A percentile compares a stretch with the other conserved stretches of the same genome.
Conservation (phyloP, 1,140 invertebrate species). For the Gonatopus flavifemur region DNA sequence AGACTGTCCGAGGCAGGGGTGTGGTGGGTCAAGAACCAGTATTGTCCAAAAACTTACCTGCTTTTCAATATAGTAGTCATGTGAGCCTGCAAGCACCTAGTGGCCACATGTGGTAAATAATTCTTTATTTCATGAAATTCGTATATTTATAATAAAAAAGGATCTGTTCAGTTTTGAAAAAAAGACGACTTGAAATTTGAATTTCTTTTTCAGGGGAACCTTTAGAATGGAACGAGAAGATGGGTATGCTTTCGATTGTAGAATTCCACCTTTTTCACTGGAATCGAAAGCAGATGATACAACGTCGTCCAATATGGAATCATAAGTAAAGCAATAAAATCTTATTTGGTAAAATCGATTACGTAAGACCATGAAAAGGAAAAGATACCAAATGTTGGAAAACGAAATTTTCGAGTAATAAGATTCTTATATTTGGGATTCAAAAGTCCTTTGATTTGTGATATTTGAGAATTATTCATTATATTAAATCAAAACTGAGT, state of each 20-base stretch:
- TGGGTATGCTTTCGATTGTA: slow-evolving; percentile 92
- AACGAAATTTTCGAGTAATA: too few species aligned
- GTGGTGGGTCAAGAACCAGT: slow-evolving; percentile 96
- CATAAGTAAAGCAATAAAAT: background rate
- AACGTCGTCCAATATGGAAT: slow-evolving; percentile 36
- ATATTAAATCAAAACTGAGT: too few species aligned
- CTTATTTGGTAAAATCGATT: too few species aligned
- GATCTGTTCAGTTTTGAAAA: background rate
- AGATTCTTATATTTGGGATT: too few species aligned
- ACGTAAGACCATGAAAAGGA: too few species aligned
- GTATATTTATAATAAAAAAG: background rate
- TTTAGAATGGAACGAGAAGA: slow-evolving; percentile 96
- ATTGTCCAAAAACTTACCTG: slow-evolving; percentile 81
- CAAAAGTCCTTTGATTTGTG: too few species aligned
- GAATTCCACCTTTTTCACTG: slow-evolving; percentile 94
- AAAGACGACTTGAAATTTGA: background rate
- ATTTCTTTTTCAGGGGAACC: slow-evolving; percentile 74
- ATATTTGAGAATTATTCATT: too few species aligned
- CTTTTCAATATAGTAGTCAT: slow-evolving; percentile 97
- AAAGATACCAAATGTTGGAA: too few species aligned
- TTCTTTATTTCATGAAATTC: background rate
- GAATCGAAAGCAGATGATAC: slow-evolving; percentile 86
- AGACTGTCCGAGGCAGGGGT: slow-evolving; percentile 90
- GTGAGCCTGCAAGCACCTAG: slow-evolving; percentile 95
- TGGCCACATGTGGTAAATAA: slow-evolving; percentile 94